Base-by-base conservation (phyloP, 2,888 invertebrate species). In the Chrysina gloriosa region DNA sequence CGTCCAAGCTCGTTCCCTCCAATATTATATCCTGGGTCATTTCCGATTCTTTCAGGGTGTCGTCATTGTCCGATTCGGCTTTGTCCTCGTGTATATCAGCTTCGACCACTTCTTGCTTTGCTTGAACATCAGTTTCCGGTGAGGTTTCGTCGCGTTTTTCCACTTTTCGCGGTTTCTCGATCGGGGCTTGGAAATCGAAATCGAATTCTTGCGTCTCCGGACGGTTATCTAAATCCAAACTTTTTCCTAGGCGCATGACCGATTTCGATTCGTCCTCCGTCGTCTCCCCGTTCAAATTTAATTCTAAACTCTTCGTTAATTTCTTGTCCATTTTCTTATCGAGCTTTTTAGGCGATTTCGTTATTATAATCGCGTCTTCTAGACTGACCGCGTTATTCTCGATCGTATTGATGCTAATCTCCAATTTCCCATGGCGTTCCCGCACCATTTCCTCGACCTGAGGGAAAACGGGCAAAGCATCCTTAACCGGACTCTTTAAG, bases 321-420 rank as follows among this genome's bases (percentile, higher is more conserved):
- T 83, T 82, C 70, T 82, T 82, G 52, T 83, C 83, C 72, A 84
- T 78, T 71, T 82, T 84, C 69, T 83, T 84, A 74, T 92, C 91
- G 3, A 91, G 80, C 76, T 91, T 90, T 70, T 91, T 89, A 0
- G 91, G 92, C 2, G 90, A 89, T 77, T 92, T 92, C 0, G 92
- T 91, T 74, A 92, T 92, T 66, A 92, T 86, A 3, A 92, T 91
- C 69, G 91, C 91, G 81, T 92, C 91, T 79, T 91, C 91, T 52
- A 84, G 72, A 21, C 82, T 80, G 11, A 84, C 81, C 14, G 73
- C 79, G 1, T 79, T 77, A 67, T 78, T 80, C 71, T 84, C 83
- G 14, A 84, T 83, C 0, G 88, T 91, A 78, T 91, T 91, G 56
- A 90, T 91, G 72, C 87, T 90, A 36, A 91, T 91, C 81, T 91